Evolutionary conservation across 2,113 vertebrate species (phyloP), one percentile per base, ranked within the genome.

Genomic region (Corythaixoides concolor): DNA sequence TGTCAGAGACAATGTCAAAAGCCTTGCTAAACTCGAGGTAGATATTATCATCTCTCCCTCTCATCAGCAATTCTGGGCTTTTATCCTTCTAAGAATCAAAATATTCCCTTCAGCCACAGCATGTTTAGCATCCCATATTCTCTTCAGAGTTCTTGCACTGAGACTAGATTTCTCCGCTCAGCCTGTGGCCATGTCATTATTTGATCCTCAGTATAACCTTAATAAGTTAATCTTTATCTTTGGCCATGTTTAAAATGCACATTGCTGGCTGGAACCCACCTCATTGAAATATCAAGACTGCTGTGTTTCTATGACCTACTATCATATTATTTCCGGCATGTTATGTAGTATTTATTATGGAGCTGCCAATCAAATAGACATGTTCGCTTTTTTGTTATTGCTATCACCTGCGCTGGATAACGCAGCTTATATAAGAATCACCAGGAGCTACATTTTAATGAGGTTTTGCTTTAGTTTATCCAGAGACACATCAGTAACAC

Each of bases 391-490:
- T 88, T 66, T 94, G 23, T 69, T 81, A 52, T 35, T 88, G 63
- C 59, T 88, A 2, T 90, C 41, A 22, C n/a, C 58, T 76, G n/a
- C 50, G 90, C 41, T 69, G 50, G 59, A 55, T 88, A 88, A 93
- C 6, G 27, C 19, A 63, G 43, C 72, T 26, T 79, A 80, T 70
- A 77, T 3, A 4, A 47, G 72, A 88, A 94, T 45, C 84, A 96
- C 88, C 90, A 94, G 75, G 75, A 95, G 75, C n/a, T 90, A 80
- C 88, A 55, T 72, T 93, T 95, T 96, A 94, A 93, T 74, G 85
- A 93, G 52, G 6, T 43, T 88, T 77, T 76, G 16, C 62, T 91
- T 91, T 70, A 73, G 37, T 90, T 88, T 88, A 49, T 77, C 85
- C 63, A 85, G 75, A 73, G 81, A 39, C 50, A 84, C 32, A 59